Evolutionary conservation across 2,797 vertebrate genomes (phyloP).

Genomic region (Ptychadena robeensis): DNA sequence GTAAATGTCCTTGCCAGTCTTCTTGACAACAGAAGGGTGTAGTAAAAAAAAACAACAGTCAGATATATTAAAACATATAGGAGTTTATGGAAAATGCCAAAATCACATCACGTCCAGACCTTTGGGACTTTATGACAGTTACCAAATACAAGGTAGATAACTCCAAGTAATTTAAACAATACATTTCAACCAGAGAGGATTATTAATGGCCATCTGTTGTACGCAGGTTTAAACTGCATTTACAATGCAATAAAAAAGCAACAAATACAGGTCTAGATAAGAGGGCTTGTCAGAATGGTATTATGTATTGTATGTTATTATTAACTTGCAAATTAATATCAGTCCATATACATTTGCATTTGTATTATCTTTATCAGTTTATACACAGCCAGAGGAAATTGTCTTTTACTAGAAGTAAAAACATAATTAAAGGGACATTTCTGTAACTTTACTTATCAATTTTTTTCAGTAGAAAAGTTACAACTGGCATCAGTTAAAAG

Average conservation of each 20-base stretch:
- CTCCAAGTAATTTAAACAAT: constrained; percentile 54
- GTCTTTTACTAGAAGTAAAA: not conserved
- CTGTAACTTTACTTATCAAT: not conserved
- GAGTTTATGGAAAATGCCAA: constrained; percentile 61
- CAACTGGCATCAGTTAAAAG: constrained; percentile 4
- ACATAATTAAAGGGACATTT: not conserved
- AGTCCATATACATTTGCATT: constrained; percentile 20
- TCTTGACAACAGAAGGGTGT: not conserved
- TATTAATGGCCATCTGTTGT: constrained; percentile 23
- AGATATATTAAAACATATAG: constrained; percentile 55
- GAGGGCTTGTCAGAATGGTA: not conserved
- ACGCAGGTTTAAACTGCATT: constrained; percentile 12
- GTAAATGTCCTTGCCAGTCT: not conserved
- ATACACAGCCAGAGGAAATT: not conserved
- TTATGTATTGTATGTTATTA: constrained; percentile 19
- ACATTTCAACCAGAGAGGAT: constrained; percentile 39
- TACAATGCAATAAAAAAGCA: constrained; percentile 26
- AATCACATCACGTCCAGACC: constrained; percentile 57
- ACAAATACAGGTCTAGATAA: constrained; percentile 31
- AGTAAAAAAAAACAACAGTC: constrained; percentile 42
- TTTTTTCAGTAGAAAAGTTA: constrained; percentile 25
- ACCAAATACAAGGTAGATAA: constrained; percentile 54
- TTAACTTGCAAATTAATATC: not conserved
- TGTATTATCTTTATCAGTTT: not conserved
- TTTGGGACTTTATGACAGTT: constrained; percentile 53